Percentiles rank a stretch among this genome's conserved stretches.
phyloP scores from a whole-genome alignment of 1,140 invertebrate species.

The Diorhabda sublineata region DNA sequence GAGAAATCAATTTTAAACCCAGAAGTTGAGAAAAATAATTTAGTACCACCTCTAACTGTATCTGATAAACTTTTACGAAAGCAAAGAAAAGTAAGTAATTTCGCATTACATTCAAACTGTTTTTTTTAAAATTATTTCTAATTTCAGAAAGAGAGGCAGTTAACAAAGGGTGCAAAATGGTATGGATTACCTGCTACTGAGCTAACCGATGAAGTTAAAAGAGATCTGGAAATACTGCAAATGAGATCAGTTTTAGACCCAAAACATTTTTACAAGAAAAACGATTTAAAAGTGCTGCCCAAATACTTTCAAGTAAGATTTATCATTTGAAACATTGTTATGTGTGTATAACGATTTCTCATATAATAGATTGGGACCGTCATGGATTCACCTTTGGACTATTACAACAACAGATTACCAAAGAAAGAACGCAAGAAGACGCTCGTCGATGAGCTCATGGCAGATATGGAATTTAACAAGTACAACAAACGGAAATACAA shows the following conservation, averaged over 20 bases:
- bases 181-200: conserved; percentile 83
- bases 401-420: conserved; percentile 71
- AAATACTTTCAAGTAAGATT: conserved; percentile 83
- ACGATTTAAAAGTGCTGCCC: conserved; percentile 77
- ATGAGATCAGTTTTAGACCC: conserved; percentile 91
- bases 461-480: conserved; percentile 81
- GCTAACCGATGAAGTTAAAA: conserved; percentile 79
- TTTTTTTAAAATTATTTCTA: not conserved
- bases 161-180: conserved; percentile 83
- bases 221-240: conserved; percentile 81
- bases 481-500: conserved; percentile 82
- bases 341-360: conserved; percentile 8
- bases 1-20: conserved; percentile 59
- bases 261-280: conserved; percentile 92
- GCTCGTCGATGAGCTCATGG: conserved; percentile 87
- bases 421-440: conserved; percentile 84
- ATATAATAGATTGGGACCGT: conserved; percentile 65
- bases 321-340: not conserved
- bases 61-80: conserved; percentile 57
- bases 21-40: conserved; percentile 62
- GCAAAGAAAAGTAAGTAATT: conserved; percentile 56
- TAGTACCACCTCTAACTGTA: conserved; percentile 58
- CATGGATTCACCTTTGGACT: conserved; percentile 67
- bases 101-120: not conserved
- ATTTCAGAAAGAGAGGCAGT: conserved; percentile 57